Conservation (phyloP, 2,888 invertebrate genomes). For the Chirona hameri region DNA sequence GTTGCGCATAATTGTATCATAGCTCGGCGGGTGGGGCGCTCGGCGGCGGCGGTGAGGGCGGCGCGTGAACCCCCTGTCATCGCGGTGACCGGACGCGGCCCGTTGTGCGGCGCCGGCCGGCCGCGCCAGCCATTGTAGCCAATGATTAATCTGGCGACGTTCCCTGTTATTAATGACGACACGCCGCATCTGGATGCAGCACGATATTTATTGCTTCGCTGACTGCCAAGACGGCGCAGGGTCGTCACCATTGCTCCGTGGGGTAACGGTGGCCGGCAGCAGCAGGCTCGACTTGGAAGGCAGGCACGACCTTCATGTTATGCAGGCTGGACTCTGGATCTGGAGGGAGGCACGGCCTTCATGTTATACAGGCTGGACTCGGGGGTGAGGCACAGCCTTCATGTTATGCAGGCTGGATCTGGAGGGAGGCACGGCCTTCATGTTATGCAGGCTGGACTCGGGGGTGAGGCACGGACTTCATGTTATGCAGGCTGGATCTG, state of each 20-base stretch:
- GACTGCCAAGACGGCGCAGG: not conserved
- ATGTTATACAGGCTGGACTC: too few species aligned
- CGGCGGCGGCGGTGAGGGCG: not conserved
- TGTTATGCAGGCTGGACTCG: too few species aligned
- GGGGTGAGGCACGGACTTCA: too few species aligned
- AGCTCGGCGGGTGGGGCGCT: not conserved
- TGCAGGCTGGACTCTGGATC: too few species aligned
- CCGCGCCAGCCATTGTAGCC: not conserved
- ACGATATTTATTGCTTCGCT: constrained; percentile 24
- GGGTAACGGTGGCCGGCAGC: not conserved
- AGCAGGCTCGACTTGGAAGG: too few species aligned
- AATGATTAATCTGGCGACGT: constrained; percentile 5
- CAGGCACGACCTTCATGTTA: too few species aligned
- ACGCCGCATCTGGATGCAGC: constrained; percentile 3
- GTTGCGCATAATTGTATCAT: not conserved
- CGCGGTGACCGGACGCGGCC: not conserved
- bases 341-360: too few species aligned
- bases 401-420: too few species aligned
- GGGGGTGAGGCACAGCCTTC: too few species aligned
- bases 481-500: too few species aligned
- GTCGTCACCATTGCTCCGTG: not conserved
- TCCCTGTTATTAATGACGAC: not conserved
- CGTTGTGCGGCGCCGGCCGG: not conserved
- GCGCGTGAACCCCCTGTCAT: not conserved
- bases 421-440: too few species aligned